Evolutionary conservation across 2,888 invertebrate species (phyloP), one percentile per base, ranked within the genome.

Genomic region (Hanleya hanleyi): DNA sequence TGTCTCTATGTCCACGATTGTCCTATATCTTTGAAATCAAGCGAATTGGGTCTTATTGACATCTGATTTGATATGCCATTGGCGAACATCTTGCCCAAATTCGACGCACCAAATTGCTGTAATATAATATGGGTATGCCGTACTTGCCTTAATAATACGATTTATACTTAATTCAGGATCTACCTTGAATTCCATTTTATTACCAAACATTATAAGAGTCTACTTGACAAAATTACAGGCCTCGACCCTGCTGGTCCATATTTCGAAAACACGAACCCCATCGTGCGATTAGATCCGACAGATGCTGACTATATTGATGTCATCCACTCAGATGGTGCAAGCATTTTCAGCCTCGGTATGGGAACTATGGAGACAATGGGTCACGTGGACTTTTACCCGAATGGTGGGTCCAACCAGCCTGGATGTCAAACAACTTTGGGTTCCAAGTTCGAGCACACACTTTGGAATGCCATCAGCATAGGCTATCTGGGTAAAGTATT

Each of bases 241-340:
- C 91, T 96, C 49, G 96, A 96, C 91, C 96, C 97, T 0, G 96
- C 97, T 0, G 96, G 96, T 86, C 97, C 96, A 0, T 96, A 95
- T 86, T 97, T 97, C 90, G 94, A 96, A 92, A 94, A 95, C 76
- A 95, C 95, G 94, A 94, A 95, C 1, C 92, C 93, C 18, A 93
- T 93, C 74, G 94, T 96, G 0, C 92, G 96, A 22, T 91, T 97
- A 7, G 96, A 96, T 88, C 95, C 95, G 1, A 92, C 93, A 0
- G 96, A 96, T 87, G 97, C 97, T 0, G 92, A 94, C 81, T 93
- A 96, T 80, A 96, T 97, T 0, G 97, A 97, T 89, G 95, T 95
- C 70, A 96, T 97, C 84, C 97, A 97, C 89, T 96, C 97, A 0
- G 96, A 97, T 88, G 96, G 68, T 22, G 15, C 49, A n/a, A 33